Evolutionary conservation across 1,140 invertebrate genomes (phyloP).

Genomic region (Oedothorax gibbosus): DNA sequence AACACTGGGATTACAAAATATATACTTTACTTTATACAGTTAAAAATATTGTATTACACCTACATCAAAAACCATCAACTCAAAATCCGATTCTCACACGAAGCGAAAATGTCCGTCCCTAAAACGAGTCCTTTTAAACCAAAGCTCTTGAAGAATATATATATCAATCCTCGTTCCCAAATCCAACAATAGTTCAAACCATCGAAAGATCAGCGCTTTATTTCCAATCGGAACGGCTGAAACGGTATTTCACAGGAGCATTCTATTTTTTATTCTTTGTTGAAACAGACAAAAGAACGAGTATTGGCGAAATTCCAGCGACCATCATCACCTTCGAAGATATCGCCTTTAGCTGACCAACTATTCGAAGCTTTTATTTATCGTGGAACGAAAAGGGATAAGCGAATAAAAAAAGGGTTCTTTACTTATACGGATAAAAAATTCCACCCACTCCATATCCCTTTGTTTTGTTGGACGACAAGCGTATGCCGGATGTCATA

Average conservation of each 20-base stretch:
- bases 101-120: too few species aligned
- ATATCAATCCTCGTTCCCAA: neutral
- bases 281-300: constrained; percentile 29
- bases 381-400: neutral
- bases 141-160: too few species aligned
- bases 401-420: constrained; percentile 10
- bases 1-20: too few species aligned
- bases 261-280: constrained; percentile 23
- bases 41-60: too few species aligned
- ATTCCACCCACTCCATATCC: neutral
- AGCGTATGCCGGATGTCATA: too few species aligned
- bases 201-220: constrained; percentile 22
- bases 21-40: too few species aligned
- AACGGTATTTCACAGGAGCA: constrained; percentile 7
- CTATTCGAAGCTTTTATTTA: constrained; percentile 10
- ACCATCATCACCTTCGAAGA: constrained; percentile 43
- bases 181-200: constrained; percentile 21
- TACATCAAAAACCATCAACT: too few species aligned
- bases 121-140: too few species aligned
- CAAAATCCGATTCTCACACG: too few species aligned
- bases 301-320: constrained; percentile 42
- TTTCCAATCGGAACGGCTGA: constrained; percentile 27
- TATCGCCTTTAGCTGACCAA: neutral
- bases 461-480: constrained; percentile 4
- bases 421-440: constrained; percentile 31